These are phyloP conservation scores for Semotilus atromaculatus DNA, from an alignment of 2,797 vertebrate species.

Conservation along the genomic window DNA sequence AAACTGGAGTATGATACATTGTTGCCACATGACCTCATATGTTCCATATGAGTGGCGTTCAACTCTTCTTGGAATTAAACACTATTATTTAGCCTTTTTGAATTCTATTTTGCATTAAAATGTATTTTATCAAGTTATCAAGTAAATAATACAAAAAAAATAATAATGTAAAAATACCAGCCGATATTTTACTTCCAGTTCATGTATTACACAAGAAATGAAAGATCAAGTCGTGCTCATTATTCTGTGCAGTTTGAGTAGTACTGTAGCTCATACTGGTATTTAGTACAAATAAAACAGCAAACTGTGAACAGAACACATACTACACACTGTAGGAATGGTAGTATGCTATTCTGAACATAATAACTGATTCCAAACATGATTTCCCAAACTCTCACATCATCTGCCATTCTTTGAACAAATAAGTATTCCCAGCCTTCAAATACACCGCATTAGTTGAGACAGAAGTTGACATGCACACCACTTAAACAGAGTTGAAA, in stretches of 20 bases:
- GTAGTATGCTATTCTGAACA: neutral
- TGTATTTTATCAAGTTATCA: neutral
- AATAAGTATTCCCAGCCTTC: neutral
- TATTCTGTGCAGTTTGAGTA: no score
- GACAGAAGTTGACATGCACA: neutral
- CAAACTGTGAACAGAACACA: neutral
- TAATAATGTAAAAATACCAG: neutral
- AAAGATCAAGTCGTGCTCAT: no score
- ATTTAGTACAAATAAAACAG: neutral
- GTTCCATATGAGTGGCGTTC: neutral
- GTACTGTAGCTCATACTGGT: no score
- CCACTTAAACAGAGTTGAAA: neutral
- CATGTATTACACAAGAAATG: no score
- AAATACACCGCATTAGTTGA: neutral
- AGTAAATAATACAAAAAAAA: no score
- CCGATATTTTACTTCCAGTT: no score
- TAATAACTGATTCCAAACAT: neutral
- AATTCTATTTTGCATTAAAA: neutral
- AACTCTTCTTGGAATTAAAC: neutral
- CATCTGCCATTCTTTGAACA: neutral
- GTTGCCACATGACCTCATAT: neutral
- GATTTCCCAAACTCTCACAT: neutral
- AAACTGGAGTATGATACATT: neutral
- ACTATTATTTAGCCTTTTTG: neutral
- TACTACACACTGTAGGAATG: no score